Base-by-base conservation (phyloP, 1,140 invertebrate species). In the Drosophila nigrodunni region DNA sequence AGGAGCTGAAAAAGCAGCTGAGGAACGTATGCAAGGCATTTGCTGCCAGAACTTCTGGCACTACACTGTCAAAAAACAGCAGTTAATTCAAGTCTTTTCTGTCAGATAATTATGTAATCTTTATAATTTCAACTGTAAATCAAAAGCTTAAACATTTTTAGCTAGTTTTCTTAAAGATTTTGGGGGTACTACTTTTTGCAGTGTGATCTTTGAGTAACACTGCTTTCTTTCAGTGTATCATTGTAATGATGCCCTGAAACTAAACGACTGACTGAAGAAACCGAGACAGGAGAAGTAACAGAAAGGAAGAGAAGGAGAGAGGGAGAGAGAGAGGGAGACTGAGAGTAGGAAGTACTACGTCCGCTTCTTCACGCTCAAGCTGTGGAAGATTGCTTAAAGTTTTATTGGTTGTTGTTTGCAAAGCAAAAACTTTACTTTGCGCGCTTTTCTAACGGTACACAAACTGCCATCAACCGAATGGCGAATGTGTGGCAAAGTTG, bases 351-450 rank as follows among this genome's bases (percentile, higher is more conserved):
- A n/a, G 21, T 0, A 8, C 21, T 7, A 21, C 10, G 61, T 18
- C 50, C 66, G 57, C 67, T 67, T 37, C 62, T 78, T 75, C 72
- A 78, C 71, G 75, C 67, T 71, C 80, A 70, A 83, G 85, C 83
- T 77, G 74, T 80, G 74, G 80, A 89, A 88, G 85, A 88, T 88
- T 88, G 85, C 85, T 88, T 88, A 89, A 88, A 88, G 85, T 88
- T 88, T 88, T 88, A 88, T 88, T 88, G 85, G 85, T 88, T 88
- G 85, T 89, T 89, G 83, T 88, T 89, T 89, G 85, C 77, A 88
- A 89, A 88, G 85, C 85, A 88, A 89, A 88, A 88, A 88, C 83
- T 88, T 88, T 88, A 88, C 83, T 86, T 86, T 80, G 66, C 77
- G 81, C 82, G 81, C 82, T 76, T 82, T 78, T 80, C 77, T 67